phyloP scores from a whole-genome alignment of 1,140 invertebrate species.

The Tetramorium parvispinum region DNA sequence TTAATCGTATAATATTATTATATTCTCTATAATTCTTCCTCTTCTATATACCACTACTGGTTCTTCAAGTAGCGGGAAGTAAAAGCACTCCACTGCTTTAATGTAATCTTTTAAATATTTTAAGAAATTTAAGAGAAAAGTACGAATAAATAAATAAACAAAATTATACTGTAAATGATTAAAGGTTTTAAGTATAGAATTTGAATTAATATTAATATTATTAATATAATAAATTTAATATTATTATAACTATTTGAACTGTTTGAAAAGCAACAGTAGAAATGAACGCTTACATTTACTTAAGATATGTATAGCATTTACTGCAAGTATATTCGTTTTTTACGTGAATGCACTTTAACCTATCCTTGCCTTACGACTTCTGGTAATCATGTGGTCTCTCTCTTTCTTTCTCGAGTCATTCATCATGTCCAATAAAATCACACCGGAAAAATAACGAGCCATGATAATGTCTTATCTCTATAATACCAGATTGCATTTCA shows the following conservation, averaged over 20 bases:
- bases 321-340: neutral
- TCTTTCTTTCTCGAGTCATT: neutral
- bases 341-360: neutral
- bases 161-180: neutral
- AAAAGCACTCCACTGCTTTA: neutral
- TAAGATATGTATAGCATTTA: neutral
- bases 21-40: neutral
- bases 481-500: slow-evolving; percentile 7
- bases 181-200: neutral
- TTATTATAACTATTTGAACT: neutral
- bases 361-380: neutral
- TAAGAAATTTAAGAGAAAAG: neutral
- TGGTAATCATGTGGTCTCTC: neutral
- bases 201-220: neutral
- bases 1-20: neutral
- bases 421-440: neutral
- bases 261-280: neutral
- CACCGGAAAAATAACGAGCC: neutral
- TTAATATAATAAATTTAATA: too few relatives aligned
- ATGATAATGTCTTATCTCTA: slow-evolving; percentile 21
- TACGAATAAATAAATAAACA: neutral
- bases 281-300: neutral
- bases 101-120: neutral
- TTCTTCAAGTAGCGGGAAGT: neutral
- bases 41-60: neutral